Base-by-base conservation (phyloP, 2,888 invertebrate genomes). In the Tortricodes alternella region DNA sequence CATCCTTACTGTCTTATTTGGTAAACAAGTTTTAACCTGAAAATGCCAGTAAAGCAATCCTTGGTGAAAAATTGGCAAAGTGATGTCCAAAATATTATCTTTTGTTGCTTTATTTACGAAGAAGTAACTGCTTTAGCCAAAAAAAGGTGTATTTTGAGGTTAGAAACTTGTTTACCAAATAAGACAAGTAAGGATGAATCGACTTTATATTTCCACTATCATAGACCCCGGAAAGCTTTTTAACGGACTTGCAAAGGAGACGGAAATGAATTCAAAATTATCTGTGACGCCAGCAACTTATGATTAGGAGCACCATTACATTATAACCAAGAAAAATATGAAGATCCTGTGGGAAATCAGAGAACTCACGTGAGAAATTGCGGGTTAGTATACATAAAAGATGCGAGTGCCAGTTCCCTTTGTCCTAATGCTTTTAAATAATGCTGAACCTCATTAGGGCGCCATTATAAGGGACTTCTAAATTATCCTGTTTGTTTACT, bases 381-480 rank as follows among this genome's bases (percentile, higher is more conserved):
- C 21, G 11, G 29, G 11, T 7, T 1, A 1, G 0, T 13, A 4
- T 32, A 6, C 37, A 48, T 37, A 18, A 37, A 19, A 37, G 37
- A 27, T 37, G 27, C 8, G 24, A 8, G 16, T 3, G 35, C n/a
- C 19, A 5, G 38, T 21, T 23, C 46, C 48, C 44, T 29, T 19
- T 29, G 27, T 50, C 29, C 38, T 50, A 50, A 50, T 50, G 13
- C 19, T 19, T 9, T 27, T 50, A 39, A 50, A 50, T 50, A 39
- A 39, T 39, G 29, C 49, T 15, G 6, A 3, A 27, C 24, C 15
- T 49, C 49, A 27, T 50, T 50, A 50, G 38, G 13, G 6, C 6
- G 9, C 39, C 39, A 39, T 50, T 39, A 38, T 11, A 7, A 7
- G 7, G 6, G 38, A n/a, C 9, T 23, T 23, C 5, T 5, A 5